phyloP scores from a whole-genome alignment of 1,140 invertebrate genomes.

The Lordiphosa clarofinis region DNA sequence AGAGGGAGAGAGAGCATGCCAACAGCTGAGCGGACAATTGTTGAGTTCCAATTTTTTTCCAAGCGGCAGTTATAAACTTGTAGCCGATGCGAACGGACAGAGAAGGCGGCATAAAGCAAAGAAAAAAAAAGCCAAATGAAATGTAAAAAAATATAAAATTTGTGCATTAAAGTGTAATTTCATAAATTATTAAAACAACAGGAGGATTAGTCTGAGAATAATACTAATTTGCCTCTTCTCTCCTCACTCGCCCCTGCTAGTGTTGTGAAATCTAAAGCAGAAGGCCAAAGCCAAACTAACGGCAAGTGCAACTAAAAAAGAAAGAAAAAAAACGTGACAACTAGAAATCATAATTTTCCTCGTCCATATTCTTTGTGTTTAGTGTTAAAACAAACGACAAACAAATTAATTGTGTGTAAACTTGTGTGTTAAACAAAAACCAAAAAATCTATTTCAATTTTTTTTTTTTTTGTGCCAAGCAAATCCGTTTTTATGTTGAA shows the following conservation, averaged over 20 bases:
- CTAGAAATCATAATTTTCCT: slow-evolving; percentile 21
- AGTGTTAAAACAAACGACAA: slow-evolving; percentile 53
- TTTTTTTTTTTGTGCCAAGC: slow-evolving; percentile 12
- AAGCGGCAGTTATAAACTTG: slow-evolving; percentile 14
- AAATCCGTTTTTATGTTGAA: slow-evolving; percentile 42
- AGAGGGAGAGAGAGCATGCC: not conserved
- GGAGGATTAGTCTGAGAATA: not conserved
- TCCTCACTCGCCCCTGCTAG: slow-evolving; percentile 7
- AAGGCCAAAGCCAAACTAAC: slow-evolving; percentile 24
- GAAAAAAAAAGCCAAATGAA: slow-evolving; percentile 5
- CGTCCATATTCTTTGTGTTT: slow-evolving; percentile 49
- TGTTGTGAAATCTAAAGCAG: slow-evolving; percentile 43
- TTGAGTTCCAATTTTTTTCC: slow-evolving; percentile 15
- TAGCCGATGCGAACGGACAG: slow-evolving; percentile 34
- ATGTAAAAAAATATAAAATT: not conserved
- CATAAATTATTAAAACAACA: no score
- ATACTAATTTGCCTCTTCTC: not conserved
- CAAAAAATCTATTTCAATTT: not conserved
- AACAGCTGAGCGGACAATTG: slow-evolving; percentile 13
- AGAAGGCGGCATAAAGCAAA: slow-evolving; percentile 9
- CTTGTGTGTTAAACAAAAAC: slow-evolving; percentile 12
- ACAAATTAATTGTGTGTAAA: slow-evolving; percentile 26
- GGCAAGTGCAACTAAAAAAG: slow-evolving; percentile 23
- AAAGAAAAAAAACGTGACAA: slow-evolving; percentile 39
- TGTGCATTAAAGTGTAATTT: no score